Percentiles rank a stretch among this genome's conserved stretches.
Evolutionary conservation across 2,113 vertebrate genomes (phyloP).

Genomic region (Triplophysa dalaica): DNA sequence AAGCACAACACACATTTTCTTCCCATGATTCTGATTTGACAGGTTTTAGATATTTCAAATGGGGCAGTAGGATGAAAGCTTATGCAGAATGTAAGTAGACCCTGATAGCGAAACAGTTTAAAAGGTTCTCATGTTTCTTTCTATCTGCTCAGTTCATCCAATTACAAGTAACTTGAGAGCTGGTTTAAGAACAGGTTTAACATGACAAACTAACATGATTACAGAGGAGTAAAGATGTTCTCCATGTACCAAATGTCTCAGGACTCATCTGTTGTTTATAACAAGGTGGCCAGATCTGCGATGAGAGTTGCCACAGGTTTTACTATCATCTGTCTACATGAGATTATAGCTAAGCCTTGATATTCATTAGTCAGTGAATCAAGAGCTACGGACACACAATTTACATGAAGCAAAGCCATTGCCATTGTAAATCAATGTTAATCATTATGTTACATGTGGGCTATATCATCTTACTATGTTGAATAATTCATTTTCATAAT

Average conservation of each 20-base stretch:
- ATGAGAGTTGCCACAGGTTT: constrained; percentile 4
- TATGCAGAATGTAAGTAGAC: constrained; percentile 55
- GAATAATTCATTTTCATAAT: too few relatives aligned
- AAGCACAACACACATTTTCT: background rate
- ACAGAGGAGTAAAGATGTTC: background rate
- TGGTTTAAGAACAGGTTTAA: constrained; percentile 25
- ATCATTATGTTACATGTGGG: too few relatives aligned
- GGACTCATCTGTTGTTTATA: constrained; percentile 51
- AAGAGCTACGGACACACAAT: constrained; percentile 42
- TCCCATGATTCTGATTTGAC: background rate
- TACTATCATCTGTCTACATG: constrained; percentile 39
- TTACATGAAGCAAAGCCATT: background rate
- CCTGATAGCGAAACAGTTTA: constrained; percentile 54
- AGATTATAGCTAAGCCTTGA: constrained; percentile 72
- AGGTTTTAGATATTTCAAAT: constrained; percentile 17
- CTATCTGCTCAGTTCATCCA: constrained; percentile 40
- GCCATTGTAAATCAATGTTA: too few relatives aligned
- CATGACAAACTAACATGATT: constrained; percentile 42
- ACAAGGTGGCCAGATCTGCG: too few relatives aligned
- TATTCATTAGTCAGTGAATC: constrained; percentile 63
- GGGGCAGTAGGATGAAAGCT: background rate
- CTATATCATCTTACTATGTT: too few relatives aligned
- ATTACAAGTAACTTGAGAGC: constrained; percentile 62
- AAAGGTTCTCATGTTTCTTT: constrained; percentile 54
- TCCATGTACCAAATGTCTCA: constrained; percentile 33